These are phyloP conservation scores for Rhagonycha fulva DNA, from an alignment of 2,888 invertebrate species.

Conservation along the genomic window DNA sequence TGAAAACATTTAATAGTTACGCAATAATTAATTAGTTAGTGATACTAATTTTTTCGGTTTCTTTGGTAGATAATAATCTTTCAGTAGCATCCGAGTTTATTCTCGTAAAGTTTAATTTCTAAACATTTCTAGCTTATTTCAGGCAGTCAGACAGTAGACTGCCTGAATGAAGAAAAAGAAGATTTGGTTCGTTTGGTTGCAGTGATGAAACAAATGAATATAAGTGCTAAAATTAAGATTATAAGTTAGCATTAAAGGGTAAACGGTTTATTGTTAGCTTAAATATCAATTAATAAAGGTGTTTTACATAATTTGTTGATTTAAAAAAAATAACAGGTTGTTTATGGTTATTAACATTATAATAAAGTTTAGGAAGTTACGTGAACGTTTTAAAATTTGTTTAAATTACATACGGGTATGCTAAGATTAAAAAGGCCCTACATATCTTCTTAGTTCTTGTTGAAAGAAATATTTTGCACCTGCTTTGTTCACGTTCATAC, in stretches of 20 bases:
- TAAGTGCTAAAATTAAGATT: not conserved
- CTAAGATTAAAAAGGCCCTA: slow-evolving; percentile 21
- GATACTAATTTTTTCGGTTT: not conserved
- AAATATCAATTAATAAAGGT: not conserved
- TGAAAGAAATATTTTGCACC: slow-evolving; percentile 36
- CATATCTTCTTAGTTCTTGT: slow-evolving; percentile 16
- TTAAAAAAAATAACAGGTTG: not conserved
- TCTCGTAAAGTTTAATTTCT: too few relatives aligned
- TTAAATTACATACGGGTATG: slow-evolving; percentile 24
- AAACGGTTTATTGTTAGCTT: not conserved
- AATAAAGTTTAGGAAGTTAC: not conserved
- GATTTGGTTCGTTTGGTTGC: not conserved
- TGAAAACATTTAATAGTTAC: not conserved
- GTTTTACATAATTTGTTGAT: not conserved
- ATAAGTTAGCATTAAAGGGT: not conserved
- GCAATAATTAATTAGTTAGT: not conserved
- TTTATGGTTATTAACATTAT: not conserved
- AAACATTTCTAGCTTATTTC: too few relatives aligned
- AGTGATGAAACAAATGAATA: not conserved
- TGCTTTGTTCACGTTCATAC: slow-evolving; percentile 40
- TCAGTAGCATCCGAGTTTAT: not conserved
- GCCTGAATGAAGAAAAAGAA: not conserved
- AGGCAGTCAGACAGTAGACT: too few relatives aligned
- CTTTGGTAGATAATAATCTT: not conserved
- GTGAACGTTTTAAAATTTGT: slow-evolving; percentile 1